Evolutionary conservation across 1,140 invertebrate species (phyloP), one percentile per base, ranked within the genome.

Genomic region (Reticulitermes speratus): DNA sequence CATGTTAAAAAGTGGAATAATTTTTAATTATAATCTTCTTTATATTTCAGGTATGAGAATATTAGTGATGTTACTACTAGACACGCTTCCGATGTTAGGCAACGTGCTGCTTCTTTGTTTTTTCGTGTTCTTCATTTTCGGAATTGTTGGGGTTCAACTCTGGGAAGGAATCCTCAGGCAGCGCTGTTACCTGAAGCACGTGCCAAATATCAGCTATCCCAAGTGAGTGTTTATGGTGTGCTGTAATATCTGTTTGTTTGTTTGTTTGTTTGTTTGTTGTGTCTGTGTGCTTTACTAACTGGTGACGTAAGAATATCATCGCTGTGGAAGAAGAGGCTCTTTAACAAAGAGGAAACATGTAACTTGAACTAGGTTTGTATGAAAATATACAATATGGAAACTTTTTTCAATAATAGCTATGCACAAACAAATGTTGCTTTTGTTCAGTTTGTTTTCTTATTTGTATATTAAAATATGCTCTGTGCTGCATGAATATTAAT

Each of bases 111-210:
- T 99, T 75, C 93, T 99, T 75, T 99, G 99, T 92, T 99, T 99
- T 93, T 99, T 99, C 93, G 98, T 99, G 69, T 99, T 99, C 94
- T 99, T 99, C 94, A 99, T 99, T 90, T 99, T 99, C 90, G 99
- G 99, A 83, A 99, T 99, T 89, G 97, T 99, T 87, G 99, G 99
- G 2, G 99, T 99, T 23, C 99, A 99, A 91, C 93, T 99, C 21
- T 99, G 99, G 99, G 97, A 99, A 89, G 99, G 99, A 9, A 96
- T 99, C 59, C 92, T 99, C 59, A 92, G 98, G 86, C 98, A 99
- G 90, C 94, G 98, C 81, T 99, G 98, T 91, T 98, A 97, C 90
- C 93, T 98, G 65, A 88, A 89, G 14, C 87, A 90, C 83, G 89
- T 90, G 30, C 86, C 88, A 55, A 91, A 91, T 86, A 86, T 92